Percentiles rank a stretch among this genome's conserved stretches.
Conservation (phyloP, 2,797 vertebrate species). For the Syngnathus acus region DNA sequence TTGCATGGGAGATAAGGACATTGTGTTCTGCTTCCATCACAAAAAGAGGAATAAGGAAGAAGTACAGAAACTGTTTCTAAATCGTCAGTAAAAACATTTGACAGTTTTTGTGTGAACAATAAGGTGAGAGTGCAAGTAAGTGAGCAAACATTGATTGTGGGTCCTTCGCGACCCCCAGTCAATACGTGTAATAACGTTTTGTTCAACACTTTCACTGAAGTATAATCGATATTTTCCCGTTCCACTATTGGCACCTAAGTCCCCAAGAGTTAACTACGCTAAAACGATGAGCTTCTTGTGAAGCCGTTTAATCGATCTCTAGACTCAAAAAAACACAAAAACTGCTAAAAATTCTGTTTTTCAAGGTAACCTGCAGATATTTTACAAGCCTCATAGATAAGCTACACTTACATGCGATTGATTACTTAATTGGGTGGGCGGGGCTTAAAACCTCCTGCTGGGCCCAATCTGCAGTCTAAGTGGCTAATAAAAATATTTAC, state of each 20-base stretch:
- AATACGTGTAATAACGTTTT: neutral
- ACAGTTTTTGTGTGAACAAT: neutral
- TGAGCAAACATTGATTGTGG: neutral
- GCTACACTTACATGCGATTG: conserved; percentile 43
- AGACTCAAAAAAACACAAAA: too few species aligned
- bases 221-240: neutral
- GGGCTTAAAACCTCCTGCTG: conserved; percentile 33
- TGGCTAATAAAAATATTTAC: conserved; percentile 55
- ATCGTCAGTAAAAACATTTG: neutral
- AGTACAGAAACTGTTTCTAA: neutral
- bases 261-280: neutral
- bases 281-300: neutral
- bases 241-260: too few species aligned
- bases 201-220: neutral
- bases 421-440: conserved; percentile 38
- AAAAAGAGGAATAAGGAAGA: neutral
- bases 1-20: conserved; percentile 50
- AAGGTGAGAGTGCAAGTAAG: neutral
- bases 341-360: too few species aligned
- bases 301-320: neutral
- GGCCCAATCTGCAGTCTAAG: conserved; percentile 32
- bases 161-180: neutral
- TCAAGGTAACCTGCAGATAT: conserved; percentile 6
- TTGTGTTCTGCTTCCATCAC: conserved; percentile 30
- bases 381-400: conserved; percentile 23